Evolutionary conservation across 2,113 vertebrate species (phyloP), one percentile per base, ranked within the genome.

Genomic region (Himantopus leucocephalus): DNA sequence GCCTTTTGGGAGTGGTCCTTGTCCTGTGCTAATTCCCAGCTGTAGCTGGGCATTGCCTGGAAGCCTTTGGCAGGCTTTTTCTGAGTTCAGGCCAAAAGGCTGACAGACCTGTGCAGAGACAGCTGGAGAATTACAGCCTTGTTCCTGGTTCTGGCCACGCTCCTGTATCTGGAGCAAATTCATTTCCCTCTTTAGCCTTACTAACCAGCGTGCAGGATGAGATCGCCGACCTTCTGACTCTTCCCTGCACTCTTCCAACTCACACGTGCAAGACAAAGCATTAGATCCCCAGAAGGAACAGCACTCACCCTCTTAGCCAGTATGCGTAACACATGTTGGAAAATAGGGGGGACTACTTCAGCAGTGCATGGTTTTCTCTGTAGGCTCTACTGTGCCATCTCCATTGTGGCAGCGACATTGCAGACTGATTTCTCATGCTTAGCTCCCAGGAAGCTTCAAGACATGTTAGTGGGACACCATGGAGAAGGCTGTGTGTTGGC

Each of bases 221-320:
- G 50, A 70, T 74, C 35, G 73, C 22, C 0, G 0, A 50, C 20
- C 26, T 59, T 45, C 76, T 72, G 70, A 39, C 23, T 92, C 2
- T 1, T 23, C n/a, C 29, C 21, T 64, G 20, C 6, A 12, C 10
- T 87, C 60, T 68, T 87, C 27, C 70, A 82, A 7, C 11, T 71
- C 43, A 27, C 2, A 22, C 7, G 30, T 8, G 20, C 30, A 76
- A 75, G 62, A 23, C 0, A 2, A 64, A 80, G 39, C 5, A 9
- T 68, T 21, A 52, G 35, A 68, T 70, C 23, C 10, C 27, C 15
- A 56, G 34, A 79, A 92, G 21, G 6, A 73, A 2, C 9, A 73
- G 39, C 55, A 32, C 14, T 88, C 16, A 4, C 48, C 24, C 5
- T 71, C 35, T 32, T 52, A 34, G 3, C 8, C 0, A 0, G 11